These are phyloP conservation scores for Apodemia mormo DNA, from an alignment of 2,888 invertebrate genomes.

Conservation along the genomic window DNA sequence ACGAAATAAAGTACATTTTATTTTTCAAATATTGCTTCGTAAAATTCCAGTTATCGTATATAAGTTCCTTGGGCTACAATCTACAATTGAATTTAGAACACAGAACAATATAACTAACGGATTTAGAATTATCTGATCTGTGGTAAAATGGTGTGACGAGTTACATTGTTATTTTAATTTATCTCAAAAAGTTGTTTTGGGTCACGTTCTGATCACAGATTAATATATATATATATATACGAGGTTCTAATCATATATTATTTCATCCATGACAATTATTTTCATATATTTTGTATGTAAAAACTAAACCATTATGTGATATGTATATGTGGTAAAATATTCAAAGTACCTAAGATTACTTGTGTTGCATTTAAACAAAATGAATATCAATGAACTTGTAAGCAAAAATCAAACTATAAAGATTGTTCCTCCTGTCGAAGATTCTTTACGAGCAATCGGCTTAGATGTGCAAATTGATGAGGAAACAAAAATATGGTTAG, in stretches of 20 bases:
- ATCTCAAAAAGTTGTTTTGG: too few species aligned
- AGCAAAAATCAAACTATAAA: constrained; percentile 62
- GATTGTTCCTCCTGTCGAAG: constrained; percentile 73
- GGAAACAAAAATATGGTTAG: constrained; percentile 59
- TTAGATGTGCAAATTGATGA: constrained; percentile 70
- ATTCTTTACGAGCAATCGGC: constrained; percentile 59
- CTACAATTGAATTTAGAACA: too few species aligned
- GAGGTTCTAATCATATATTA: constrained; percentile 23
- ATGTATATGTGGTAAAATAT: not conserved
- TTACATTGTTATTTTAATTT: too few species aligned
- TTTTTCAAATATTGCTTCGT: too few species aligned
- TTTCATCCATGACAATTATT: not conserved
- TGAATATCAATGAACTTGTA: constrained; percentile 34
- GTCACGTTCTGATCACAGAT: too few species aligned
- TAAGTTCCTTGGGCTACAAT: too few species aligned
- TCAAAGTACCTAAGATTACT: not conserved
- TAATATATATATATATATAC: too few species aligned
- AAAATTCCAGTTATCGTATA: too few species aligned
- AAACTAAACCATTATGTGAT: not conserved
- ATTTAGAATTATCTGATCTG: too few species aligned
- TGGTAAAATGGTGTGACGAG: too few species aligned
- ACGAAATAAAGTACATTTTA: too few species aligned
- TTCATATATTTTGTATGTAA: not conserved
- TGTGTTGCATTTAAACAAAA: constrained; percentile 5
- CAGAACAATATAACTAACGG: too few species aligned